Base-by-base conservation (phyloP, 2,113 vertebrate species). In the Anolis carolinensis region DNA sequence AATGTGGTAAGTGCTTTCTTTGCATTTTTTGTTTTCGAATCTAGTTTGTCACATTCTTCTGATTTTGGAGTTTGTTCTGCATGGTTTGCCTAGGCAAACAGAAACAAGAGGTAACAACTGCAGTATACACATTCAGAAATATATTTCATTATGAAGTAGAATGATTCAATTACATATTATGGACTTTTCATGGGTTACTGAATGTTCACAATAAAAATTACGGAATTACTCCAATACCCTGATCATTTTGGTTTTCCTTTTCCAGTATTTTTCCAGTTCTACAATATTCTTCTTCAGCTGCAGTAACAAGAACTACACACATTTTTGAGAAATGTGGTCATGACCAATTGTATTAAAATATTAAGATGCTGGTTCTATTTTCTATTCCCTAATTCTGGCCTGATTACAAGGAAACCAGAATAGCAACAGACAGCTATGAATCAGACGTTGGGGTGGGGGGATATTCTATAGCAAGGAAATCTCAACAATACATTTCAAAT, bases 1-100 rank as follows among this genome's bases (percentile, higher is more conserved):
- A 99, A 99, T 79, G 98, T 97, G 73, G 97, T 98, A 91, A 96
- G 74, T 30, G 97, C 96, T 95, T 97, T 99, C 95, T 97, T 97
- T 92, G 94, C 94, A 91, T 96, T 96, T 97, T 96, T 98, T 86
- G 91, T 94, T 93, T 97, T 97, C 90, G 92, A 59, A 78, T 99
- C 98, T 84, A 86, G 92, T 95, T 97, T 97, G 71, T 99, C 98
- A 74, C 85, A 94, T 89, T 98, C 98, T 79, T 98, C 98, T 86
- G 95, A 70, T 95, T 96, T 98, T 86, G 96, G 91, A 93, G 93
- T 93, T 85, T 97, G 96, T 87, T 98, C 98, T 75, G 93, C 0
- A 94, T 97, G 96, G 93, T 95, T 98, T 91, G 96, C 96, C 98
- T 99, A 87, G 75, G 93, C 95, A 94, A 92, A 94, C 94, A 91